Evolutionary conservation across 2,888 invertebrate genomes (phyloP).

Genomic region (Bhutanitis thaidina): DNA sequence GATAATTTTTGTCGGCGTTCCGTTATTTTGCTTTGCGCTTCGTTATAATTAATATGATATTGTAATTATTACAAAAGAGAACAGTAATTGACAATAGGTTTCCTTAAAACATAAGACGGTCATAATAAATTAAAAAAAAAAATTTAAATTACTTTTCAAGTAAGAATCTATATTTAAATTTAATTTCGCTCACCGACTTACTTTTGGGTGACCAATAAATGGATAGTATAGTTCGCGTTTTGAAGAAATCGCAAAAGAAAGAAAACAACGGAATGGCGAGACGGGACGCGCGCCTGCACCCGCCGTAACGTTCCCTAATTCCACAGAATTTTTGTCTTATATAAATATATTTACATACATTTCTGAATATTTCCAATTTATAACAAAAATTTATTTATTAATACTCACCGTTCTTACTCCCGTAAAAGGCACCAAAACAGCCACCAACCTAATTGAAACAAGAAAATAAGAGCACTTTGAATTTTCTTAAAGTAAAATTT

Average conservation of each 20-base stretch:
- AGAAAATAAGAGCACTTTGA: constrained; percentile 11
- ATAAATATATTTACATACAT: constrained; percentile 30
- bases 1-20: constrained; percentile 76
- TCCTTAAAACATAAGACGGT: neutral
- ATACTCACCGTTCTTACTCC: constrained; percentile 63
- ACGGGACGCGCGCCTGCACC: constrained; percentile 37
- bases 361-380: constrained; percentile 19
- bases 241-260: constrained; percentile 65
- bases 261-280: constrained; percentile 57
- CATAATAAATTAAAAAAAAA: too few species aligned
- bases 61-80: too few species aligned
- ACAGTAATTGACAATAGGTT: too few species aligned
- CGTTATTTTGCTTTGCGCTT: constrained; percentile 33
- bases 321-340: constrained; percentile 38
- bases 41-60: too few species aligned
- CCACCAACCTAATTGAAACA: constrained; percentile 54
- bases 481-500: neutral
- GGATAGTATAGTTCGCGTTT: constrained; percentile 40
- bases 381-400: constrained; percentile 25
- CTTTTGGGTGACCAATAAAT: constrained; percentile 13
- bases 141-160: too few species aligned
- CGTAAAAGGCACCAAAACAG: constrained; percentile 55
- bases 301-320: constrained; percentile 49
- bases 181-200: too few species aligned
- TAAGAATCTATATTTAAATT: too few species aligned